Conservation (phyloP, 2,888 invertebrate species). For the Macrostomum cliftonense region DNA sequence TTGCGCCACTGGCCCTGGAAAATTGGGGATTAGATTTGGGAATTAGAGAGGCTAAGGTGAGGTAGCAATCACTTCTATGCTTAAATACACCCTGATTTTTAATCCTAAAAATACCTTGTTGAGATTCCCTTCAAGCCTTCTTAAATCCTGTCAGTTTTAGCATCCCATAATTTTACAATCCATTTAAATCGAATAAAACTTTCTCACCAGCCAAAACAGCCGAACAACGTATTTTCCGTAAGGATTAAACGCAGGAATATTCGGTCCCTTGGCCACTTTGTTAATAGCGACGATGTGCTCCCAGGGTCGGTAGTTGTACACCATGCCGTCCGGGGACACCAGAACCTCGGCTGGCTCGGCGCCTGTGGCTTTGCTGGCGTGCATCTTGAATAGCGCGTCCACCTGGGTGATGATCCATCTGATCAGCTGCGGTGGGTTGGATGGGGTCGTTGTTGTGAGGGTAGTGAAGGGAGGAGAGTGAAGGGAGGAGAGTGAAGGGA, state of each 20-base stretch:
- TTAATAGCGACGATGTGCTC: slow-evolving; percentile 36
- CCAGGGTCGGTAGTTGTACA: slow-evolving; percentile 34
- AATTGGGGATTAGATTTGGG: neutral
- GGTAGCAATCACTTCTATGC: no score
- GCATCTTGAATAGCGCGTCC: slow-evolving; percentile 28
- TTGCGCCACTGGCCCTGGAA: slow-evolving; percentile 37
- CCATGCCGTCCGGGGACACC: slow-evolving; percentile 16
- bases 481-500: no score
- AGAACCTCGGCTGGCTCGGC: slow-evolving; percentile 11
- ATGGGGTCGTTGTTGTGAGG: no score
- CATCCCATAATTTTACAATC: no score
- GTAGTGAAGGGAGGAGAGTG: neutral
- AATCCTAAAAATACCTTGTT: no score
- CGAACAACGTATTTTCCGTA: slow-evolving; percentile 37
- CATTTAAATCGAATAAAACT: no score
- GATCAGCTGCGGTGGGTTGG: slow-evolving; percentile 26
- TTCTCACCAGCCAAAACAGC: slow-evolving; percentile 38
- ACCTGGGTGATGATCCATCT: slow-evolving; percentile 35
- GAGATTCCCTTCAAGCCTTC: no score
- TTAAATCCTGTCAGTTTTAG: no score
- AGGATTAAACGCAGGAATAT: slow-evolving; percentile 32
- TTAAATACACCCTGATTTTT: no score
- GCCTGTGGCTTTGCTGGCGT: slow-evolving; percentile 7
- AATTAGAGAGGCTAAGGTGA: no score
- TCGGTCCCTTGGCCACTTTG: slow-evolving; percentile 31